Base-by-base conservation (phyloP, 2,113 vertebrate genomes). In the Paraplagusia blochii region DNA sequence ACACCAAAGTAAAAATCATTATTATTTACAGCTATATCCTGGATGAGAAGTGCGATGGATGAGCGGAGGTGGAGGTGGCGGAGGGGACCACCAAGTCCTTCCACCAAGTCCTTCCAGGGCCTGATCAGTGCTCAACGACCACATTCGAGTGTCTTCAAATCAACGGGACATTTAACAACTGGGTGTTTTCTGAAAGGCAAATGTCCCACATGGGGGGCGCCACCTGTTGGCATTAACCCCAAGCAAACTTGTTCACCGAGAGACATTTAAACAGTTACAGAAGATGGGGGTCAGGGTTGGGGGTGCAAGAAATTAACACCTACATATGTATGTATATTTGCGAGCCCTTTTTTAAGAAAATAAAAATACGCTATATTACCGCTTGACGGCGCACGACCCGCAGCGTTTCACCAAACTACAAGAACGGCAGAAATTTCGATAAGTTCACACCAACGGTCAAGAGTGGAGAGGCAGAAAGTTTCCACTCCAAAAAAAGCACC, bases 231-330 rank as follows among this genome's bases (percentile, higher is more conserved):
- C 85, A 87, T 90, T 85, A 82, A 79, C 75, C 58, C 58, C 68
- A 53, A 53, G 57, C 86, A 88, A 85, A 91, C 88, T 90, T 90
- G 91, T 90, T 87, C 74, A 80, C 81, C 82, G 76, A 72, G 88
- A 84, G 85, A 73, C 52, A 80, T 34, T 45, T 69, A 86, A 87
- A 60, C 66, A 11, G 44, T 53, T 59, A 66, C 59, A 59, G 15
- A 44, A n/a, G 15, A 44, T 15, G 15, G 8, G 8, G 4, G 6
- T n/a, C n/a, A n/a, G n/a, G n/a, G n/a, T n/a, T n/a, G n/a, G n/a
- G n/a, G n/a, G n/a, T n/a, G n/a, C n/a, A n/a, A n/a, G n/a, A n/a
- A n/a, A n/a, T n/a, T n/a, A n/a, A n/a, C n/a, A n/a, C n/a, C n/a
- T n/a, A n/a, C n/a, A n/a, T n/a, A n/a, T n/a, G n/a, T n/a, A n/a